Conservation (phyloP, 2,888 invertebrate genomes). For the Barypeithes pellucidus region DNA sequence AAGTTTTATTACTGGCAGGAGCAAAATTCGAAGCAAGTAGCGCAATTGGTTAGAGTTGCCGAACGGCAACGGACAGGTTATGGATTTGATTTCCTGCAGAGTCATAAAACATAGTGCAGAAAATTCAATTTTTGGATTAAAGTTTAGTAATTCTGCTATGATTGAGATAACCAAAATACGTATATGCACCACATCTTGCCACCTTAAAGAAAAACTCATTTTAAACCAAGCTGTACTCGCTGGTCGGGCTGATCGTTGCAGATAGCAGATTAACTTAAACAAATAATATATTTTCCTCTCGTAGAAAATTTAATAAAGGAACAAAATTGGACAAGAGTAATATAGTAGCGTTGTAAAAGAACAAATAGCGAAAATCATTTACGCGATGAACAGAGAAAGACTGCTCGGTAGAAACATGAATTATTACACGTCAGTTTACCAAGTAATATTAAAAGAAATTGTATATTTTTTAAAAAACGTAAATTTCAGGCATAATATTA, state of each 20-base stretch:
- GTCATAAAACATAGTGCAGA: too few species aligned
- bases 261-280: background rate
- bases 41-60: too few species aligned
- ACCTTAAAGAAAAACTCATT: background rate
- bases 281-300: constrained; percentile 5
- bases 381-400: background rate
- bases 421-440: background rate
- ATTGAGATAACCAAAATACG: too few species aligned
- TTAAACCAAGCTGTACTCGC: background rate
- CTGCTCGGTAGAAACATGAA: background rate
- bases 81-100: too few species aligned
- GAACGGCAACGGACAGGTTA: too few species aligned
- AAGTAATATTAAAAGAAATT: background rate
- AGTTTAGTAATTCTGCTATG: too few species aligned
- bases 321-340: constrained; percentile 15
- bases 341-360: constrained; percentile 4
- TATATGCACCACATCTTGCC: too few species aligned
- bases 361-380: constrained; percentile 6
- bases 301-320: constrained; percentile 17
- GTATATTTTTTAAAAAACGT: too few species aligned
- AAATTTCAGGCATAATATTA: too few species aligned
- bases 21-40: too few species aligned
- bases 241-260: background rate
- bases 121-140: too few species aligned
- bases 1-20: too few species aligned